Base-by-base conservation (phyloP, 2,113 vertebrate genomes). In the Sinocyclocheilus rhinocerous region DNA sequence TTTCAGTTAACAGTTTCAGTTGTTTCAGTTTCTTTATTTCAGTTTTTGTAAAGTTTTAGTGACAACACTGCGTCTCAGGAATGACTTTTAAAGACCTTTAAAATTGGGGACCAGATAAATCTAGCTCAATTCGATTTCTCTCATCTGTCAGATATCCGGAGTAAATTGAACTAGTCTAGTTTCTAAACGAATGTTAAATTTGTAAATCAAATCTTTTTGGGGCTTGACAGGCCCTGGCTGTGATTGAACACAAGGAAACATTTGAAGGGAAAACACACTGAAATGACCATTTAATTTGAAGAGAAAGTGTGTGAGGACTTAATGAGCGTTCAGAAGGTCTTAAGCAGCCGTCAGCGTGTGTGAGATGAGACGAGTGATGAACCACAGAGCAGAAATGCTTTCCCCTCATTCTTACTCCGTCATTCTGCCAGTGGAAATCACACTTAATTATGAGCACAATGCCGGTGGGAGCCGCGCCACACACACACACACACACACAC, bases 401-500 rank as follows among this genome's bases (percentile, higher is more conserved):
- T 70, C 39, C 20, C 65, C 69, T 80, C 63, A 11, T 88, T 88
- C 39, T 76, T 81, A 84, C 89, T 86, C 72, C 83, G n/a, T 80
- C 79, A 84, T 76, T 82, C 67, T 72, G 83, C 90, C 33, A 63
- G 36, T 82, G 82, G 87, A 91, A 91, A 92, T 91, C 89, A 89
- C 88, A 90, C 88, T 90, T 91, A 85, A 92, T 92, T 93, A 91
- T 87, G 83, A 90, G 90, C 86, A 83, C 26, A 76, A 85, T 81
- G 55, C 84, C 84, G 6, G 70, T 72, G 89, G 88, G 89, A 92
- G 70, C 52, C 6, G 4, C 8, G 6, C 3, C 73, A 26, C 73
- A 76, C 39, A 76, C 73, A 48, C 26, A 26, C 45, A 50, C 48
- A 50, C 48, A 50, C 48, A 16, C 50, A 16, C 15, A 55, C 52